A percentile compares a stretch with the other conserved stretches of the same genome.
phyloP scores from a whole-genome alignment of 2,797 vertebrate genomes.

The Helarctos malayanus region DNA sequence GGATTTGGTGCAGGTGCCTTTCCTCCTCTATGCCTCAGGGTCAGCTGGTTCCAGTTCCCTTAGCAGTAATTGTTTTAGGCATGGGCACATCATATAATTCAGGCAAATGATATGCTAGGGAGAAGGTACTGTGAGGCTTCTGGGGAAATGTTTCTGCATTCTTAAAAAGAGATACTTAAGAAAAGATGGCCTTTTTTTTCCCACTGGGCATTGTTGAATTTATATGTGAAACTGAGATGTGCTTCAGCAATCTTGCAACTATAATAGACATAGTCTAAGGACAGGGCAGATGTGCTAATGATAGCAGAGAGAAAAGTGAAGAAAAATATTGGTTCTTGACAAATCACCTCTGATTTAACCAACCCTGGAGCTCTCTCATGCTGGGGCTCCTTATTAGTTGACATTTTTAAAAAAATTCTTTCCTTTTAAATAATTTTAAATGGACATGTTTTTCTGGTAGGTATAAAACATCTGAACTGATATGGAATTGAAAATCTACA shows the following conservation, averaged over 20 bases:
- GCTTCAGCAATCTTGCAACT: not conserved
- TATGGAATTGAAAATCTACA: not conserved
- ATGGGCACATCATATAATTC: not conserved
- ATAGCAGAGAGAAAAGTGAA: not conserved
- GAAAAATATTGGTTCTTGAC: not conserved
- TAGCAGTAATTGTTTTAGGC: not conserved
- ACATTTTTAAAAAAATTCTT: not conserved
- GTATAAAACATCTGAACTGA: not conserved
- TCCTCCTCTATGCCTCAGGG: not conserved
- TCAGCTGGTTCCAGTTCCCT: not conserved
- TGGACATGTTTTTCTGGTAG: not conserved
- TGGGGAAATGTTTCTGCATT: constrained; percentile 19
- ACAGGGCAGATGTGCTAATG: not conserved
- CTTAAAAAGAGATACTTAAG: not conserved
- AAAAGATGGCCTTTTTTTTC: not conserved
- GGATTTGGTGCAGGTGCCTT: not conserved
- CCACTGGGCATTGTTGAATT: constrained; percentile 26
- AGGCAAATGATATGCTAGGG: not conserved
- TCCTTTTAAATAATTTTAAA: constrained; percentile 27
- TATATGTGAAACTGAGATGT: not conserved
- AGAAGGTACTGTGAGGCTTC: not conserved
- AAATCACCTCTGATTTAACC: not conserved
- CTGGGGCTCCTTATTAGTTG: not conserved
- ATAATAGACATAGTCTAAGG: not conserved
- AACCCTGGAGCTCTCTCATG: not conserved